Base-by-base conservation (phyloP, 2,113 vertebrate genomes). In the Glaucidium brasilianum region DNA sequence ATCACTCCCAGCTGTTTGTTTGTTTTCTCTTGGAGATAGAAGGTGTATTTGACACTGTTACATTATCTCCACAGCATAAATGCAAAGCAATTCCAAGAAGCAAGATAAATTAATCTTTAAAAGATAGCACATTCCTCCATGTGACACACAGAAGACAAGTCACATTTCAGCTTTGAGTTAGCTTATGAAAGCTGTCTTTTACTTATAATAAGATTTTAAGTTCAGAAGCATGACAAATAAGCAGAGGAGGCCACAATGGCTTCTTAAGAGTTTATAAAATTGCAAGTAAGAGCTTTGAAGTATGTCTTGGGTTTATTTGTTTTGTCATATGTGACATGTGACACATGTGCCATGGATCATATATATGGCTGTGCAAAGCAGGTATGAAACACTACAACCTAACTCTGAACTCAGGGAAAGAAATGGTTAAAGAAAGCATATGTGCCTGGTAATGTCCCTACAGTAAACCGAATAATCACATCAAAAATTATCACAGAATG, bases 1-100 rank as follows among this genome's bases (percentile, higher is more conserved):
- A 95, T 89, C 83, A 47, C 75, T 94, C 78, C 86, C 89, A 94
- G 81, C 59, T 96, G 58, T 58, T 85, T 94, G 50, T 73, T 92
- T 89, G 72, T 72, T 95, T 95, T 86, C 68, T 88, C 71, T 88
- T 58, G 71, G 75, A 87, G 72, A 67, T 3, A 71, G 73, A 90
- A 90, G 68, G 32, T 0, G 0, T 87, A 35, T 80, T 89, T 94
- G 91, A 92, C 77, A 41, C 50, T 68, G 41, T 55, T 91, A 45
- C 16, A 26, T 71, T 94, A 82, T 94, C 85, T 91, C 71, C 4
- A 6, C 59, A 91, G 59, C 71, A 58, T 50, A 83, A 71, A 72
- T 88, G 55, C 77, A 91, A 69, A 96, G 71, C 45, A 94, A 90
- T 85, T 91, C 52, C 77, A 83, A 81, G 43, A 76, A 74, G 59